Percentiles rank a stretch among this genome's conserved stretches.
phyloP scores from a whole-genome alignment of 2,888 invertebrate species.

The Polymixis lichenea region DNA sequence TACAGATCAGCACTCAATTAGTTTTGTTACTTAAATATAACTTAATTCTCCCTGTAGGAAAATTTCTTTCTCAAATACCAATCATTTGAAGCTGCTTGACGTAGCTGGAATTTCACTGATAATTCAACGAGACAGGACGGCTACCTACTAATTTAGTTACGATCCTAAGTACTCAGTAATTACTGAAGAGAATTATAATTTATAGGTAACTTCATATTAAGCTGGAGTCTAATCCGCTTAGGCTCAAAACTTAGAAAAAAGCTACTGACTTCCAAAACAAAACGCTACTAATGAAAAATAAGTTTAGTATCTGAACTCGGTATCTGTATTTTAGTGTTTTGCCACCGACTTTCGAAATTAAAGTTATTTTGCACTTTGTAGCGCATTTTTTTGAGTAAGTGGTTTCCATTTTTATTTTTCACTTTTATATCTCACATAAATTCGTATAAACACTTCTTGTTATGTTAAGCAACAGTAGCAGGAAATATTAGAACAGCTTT shows the following conservation, averaged over 20 bases:
- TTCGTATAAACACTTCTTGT: too few species aligned
- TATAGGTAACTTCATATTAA: slow-evolving; percentile 6
- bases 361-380: too few species aligned
- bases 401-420: too few species aligned
- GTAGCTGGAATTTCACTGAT: slow-evolving; percentile 33
- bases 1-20: slow-evolving; percentile 17
- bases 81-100: slow-evolving; percentile 12
- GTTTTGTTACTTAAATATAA: neutral
- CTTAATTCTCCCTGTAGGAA: neutral
- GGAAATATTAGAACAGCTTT: too few species aligned
- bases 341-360: too few species aligned
- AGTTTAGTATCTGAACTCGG: too few species aligned
- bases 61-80: neutral
- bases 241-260: neutral
- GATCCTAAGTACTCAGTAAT: slow-evolving; percentile 8
- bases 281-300: too few species aligned
- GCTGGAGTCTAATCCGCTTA: neutral
- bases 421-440: too few species aligned
- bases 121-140: slow-evolving; percentile 10
- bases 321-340: too few species aligned
- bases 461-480: too few species aligned
- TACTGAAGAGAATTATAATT: slow-evolving; percentile 7
- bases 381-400: too few species aligned
- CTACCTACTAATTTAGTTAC: slow-evolving; percentile 41
- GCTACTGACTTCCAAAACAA: neutral